phyloP scores from a whole-genome alignment of 2,888 invertebrate genomes.

The Amphipoea lucens region DNA sequence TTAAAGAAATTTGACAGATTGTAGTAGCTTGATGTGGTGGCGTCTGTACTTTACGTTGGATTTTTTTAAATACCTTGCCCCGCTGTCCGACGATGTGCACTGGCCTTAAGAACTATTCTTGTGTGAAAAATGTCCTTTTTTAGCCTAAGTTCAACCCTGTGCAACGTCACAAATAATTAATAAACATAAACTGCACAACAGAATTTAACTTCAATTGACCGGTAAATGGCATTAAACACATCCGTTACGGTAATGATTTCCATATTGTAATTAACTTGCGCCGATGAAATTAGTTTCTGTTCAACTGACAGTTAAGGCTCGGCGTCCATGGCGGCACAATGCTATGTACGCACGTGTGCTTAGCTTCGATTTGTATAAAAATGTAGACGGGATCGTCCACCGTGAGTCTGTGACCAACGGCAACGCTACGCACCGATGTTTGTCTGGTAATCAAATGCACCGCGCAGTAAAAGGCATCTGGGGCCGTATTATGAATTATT shows the following conservation, averaged over 20 bases:
- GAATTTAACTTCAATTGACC: neutral
- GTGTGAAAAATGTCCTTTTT: neutral
- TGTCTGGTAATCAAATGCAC: neutral
- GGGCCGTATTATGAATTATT: neutral
- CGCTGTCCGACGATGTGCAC: too few species aligned
- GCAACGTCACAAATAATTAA: neutral
- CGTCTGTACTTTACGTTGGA: too few species aligned
- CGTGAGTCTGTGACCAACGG: neutral
- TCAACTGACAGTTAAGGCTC: constrained; percentile 1
- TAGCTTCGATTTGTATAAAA: neutral
- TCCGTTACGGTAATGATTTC: constrained; percentile 24
- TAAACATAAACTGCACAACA: neutral
- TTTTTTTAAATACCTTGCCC: too few species aligned
- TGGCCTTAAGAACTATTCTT: neutral
- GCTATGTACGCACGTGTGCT: neutral
- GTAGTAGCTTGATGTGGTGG: too few species aligned
- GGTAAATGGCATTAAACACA: constrained; percentile 25
- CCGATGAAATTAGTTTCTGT: constrained; percentile 34
- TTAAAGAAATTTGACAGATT: too few species aligned
- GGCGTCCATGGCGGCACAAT: neutral
- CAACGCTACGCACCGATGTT: neutral
- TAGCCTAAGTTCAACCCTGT: neutral
- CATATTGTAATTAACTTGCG: constrained; percentile 35
- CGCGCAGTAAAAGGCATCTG: neutral
- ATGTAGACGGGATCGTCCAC: neutral